A percentile compares a stretch with the other conserved stretches of the same genome.
phyloP scores from a whole-genome alignment of 1,140 invertebrate species.

The Asobara japonica region DNA sequence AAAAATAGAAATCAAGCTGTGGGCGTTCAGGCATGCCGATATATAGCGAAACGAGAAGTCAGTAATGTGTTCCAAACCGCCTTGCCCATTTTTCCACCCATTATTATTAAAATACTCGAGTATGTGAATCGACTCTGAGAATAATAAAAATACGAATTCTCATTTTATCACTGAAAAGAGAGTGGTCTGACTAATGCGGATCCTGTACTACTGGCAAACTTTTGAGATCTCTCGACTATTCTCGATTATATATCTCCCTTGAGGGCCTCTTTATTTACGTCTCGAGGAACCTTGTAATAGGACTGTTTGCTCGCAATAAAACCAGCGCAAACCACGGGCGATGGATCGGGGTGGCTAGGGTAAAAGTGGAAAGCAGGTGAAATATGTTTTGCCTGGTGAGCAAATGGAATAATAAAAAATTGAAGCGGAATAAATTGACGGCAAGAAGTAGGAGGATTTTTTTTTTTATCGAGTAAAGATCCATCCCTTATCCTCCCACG shows the following conservation, averaged over 20 bases:
- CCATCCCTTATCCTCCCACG: too few relatives aligned
- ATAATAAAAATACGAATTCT: background rate
- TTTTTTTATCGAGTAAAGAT: too few relatives aligned
- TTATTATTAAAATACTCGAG: background rate
- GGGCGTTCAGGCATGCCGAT: constrained; percentile 5
- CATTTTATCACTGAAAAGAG: background rate
- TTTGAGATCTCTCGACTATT: background rate
- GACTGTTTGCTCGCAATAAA: background rate
- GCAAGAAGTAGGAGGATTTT: background rate
- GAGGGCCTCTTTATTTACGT: background rate
- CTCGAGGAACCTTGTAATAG: background rate
- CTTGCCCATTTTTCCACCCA: background rate
- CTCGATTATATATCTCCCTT: background rate
- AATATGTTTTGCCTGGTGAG: background rate
- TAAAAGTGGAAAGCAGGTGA: background rate
- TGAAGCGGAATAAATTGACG: background rate
- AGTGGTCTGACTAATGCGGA: background rate
- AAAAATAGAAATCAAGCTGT: constrained; percentile 12
- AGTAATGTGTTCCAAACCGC: background rate
- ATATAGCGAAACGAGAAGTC: background rate
- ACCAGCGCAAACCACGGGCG: background rate
- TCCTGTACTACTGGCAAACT: background rate
- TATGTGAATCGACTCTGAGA: background rate
- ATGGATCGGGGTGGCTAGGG: background rate
- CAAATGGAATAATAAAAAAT: background rate